Conservation (phyloP, 64 coral and sea anemone species). For the Stylophora pistillata region DNA sequence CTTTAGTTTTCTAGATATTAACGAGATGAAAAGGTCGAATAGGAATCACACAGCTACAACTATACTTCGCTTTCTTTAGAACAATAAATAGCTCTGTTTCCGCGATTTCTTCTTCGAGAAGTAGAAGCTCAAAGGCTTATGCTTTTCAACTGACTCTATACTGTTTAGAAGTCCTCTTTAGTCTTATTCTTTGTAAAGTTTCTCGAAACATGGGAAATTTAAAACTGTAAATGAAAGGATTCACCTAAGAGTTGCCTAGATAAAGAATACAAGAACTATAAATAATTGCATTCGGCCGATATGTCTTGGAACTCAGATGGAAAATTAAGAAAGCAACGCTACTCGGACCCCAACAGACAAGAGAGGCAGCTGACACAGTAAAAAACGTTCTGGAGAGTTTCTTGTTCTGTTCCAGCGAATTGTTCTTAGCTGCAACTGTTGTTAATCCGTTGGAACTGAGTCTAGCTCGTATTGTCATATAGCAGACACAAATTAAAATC, state of each 20-base stretch:
- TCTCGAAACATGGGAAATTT: conserved; percentile 4
- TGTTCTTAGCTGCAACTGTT: neutral
- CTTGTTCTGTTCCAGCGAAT: neutral
- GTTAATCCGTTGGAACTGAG: neutral
- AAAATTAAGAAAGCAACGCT: neutral
- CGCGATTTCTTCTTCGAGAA: no score
- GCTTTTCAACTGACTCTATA: no score
- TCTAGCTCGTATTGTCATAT: neutral
- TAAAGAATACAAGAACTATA: neutral
- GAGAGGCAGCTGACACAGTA: neutral
- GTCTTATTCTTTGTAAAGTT: neutral
- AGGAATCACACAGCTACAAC: no score
- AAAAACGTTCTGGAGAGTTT: neutral
- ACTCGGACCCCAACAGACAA: neutral
- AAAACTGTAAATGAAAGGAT: conserved; percentile 17
- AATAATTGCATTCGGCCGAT: neutral
- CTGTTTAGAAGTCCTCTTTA: neutral
- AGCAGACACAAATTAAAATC: neutral
- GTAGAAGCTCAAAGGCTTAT: no score
- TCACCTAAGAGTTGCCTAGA: neutral
- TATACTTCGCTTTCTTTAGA: no score
- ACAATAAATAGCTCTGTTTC: no score
- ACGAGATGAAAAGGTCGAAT: no score
- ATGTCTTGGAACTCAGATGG: neutral
- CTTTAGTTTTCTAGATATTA: no score